Conservation (phyloP, 92 coral and sea anemone genomes). For the Porites lobata region DNA sequence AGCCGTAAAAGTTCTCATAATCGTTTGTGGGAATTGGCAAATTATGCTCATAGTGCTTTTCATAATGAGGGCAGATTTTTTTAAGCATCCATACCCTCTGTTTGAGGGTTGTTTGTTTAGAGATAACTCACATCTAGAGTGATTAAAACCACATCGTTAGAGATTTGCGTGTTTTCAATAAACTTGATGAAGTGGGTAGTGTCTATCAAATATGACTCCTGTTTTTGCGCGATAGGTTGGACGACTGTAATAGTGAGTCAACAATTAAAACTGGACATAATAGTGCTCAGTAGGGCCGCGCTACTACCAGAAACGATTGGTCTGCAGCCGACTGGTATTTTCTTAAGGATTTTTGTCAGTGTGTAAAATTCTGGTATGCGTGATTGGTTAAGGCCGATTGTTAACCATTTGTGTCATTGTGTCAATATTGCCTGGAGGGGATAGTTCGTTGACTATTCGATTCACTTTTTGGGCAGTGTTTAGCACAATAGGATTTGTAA, state of each 20-base stretch:
- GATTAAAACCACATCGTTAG: neutral
- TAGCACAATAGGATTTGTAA: too few relatives aligned
- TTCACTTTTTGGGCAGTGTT: constrained; percentile 11
- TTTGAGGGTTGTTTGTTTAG: neutral
- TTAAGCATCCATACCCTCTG: neutral
- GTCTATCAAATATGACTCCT: constrained; percentile 44
- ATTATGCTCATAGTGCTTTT: neutral
- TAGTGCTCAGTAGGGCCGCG: constrained; percentile 35
- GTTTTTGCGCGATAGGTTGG: constrained; percentile 46
- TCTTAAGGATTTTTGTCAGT: constrained; percentile 44
- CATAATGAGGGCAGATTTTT: neutral
- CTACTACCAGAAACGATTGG: too few relatives aligned
- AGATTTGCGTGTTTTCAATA: neutral
- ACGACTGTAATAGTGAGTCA: constrained; percentile 27
- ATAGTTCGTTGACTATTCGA: neutral
- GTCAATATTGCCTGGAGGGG: constrained; percentile 1
- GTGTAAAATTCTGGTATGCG: constrained; percentile 41
- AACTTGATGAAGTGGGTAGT: constrained; percentile 16
- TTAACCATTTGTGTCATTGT: constrained; percentile 5
- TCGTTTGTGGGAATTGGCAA: neutral
- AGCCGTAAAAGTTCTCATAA: neutral
- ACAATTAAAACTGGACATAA: constrained; percentile 41
- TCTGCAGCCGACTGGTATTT: constrained; percentile 35
- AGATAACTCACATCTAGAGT: neutral
- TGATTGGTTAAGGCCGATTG: neutral